Base-by-base conservation (phyloP, 2,797 vertebrate genomes). In the Hydrophis major region DNA sequence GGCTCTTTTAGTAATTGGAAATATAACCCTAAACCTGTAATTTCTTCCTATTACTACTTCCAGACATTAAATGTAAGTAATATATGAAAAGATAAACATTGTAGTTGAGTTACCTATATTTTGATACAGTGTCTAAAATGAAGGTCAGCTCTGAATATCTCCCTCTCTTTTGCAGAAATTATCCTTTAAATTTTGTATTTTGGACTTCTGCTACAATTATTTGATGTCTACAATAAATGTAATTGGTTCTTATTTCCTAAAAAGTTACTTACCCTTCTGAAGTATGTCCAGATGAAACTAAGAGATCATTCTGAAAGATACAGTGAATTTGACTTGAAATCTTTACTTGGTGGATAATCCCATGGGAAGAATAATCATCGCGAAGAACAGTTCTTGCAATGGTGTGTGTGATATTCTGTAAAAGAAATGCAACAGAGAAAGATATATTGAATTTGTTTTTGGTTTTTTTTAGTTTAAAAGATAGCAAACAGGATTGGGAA, bases 251-350 rank as follows among this genome's bases (percentile, higher is more conserved):
- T 83, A 42, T 32, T 22, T 90, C 42, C 42, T 86, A 63, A 56
- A n/a, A 78, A 32, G 69, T 59, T 94, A 92, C 96, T 95, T 97
- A 99, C 99, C 98, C 98, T 93, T 97, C 94, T 0, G 98, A 96
- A 25, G 95, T 95, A 90, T 98, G 98, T 94, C 98, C 98, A 18
- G 97, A 96, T 13, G 99, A 98, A 63, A 98, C 94, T 93, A 98
- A 94, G 95, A 98, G 94, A 90, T 96, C 91, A 0, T 98, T 99
- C 93, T 94, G 95, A 97, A 98, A 99, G 92, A 97, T 95, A 7
- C 99, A 99, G 92, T 96, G 96, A 93, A 99, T 96, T 25, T 98
- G 98, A 91, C 98, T 97, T 92, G 97, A 86, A 92, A 99, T 61
- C 14, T 55, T 95, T 10, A 94, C 90, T 93, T 93, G 96, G 55